These are phyloP conservation scores for Oryzias celebensis DNA, from an alignment of 2,113 vertebrate species.

Conservation along the genomic window DNA sequence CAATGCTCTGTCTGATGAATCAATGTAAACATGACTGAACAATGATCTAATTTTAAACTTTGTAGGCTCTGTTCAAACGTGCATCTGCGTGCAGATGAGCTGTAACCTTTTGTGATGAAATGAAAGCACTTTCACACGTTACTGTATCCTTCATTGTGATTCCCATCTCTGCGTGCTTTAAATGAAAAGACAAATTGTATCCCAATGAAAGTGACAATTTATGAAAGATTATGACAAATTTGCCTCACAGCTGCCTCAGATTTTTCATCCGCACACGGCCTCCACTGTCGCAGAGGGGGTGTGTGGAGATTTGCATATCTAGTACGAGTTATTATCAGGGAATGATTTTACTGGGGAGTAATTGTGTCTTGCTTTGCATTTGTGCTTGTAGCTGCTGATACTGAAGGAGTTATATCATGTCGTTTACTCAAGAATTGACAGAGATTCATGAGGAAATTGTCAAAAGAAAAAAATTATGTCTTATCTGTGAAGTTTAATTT, in stretches of 20 bases:
- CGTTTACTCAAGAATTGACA: too few species aligned
- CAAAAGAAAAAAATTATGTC: too few species aligned
- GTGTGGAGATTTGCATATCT: not conserved
- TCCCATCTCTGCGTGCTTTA: conserved; percentile 27
- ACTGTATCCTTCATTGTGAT: conserved; percentile 15
- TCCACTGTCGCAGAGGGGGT: conserved; percentile 1
- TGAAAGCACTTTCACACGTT: conserved; percentile 24
- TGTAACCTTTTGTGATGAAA: conserved; percentile 12
- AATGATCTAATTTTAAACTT: conserved; percentile 17
- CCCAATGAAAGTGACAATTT: conserved; percentile 31
- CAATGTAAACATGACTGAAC: conserved; percentile 9
- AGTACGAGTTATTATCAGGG: conserved; percentile 1
- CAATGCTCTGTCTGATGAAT: too few species aligned
- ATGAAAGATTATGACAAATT: conserved; percentile 17
- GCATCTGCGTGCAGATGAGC: not conserved
- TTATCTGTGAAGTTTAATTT: too few species aligned
- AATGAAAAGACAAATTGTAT: conserved; percentile 35
- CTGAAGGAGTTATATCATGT: too few species aligned
- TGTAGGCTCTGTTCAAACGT: not conserved
- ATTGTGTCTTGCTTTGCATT: conserved; percentile 1
- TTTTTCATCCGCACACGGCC: not conserved
- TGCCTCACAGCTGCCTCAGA: conserved; percentile 9
- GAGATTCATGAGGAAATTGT: too few species aligned
- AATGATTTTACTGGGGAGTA: not conserved
- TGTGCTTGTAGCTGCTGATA: too few species aligned